Base-by-base conservation (phyloP, 2,888 invertebrate genomes). In the Brachyopa scutellaris region DNA sequence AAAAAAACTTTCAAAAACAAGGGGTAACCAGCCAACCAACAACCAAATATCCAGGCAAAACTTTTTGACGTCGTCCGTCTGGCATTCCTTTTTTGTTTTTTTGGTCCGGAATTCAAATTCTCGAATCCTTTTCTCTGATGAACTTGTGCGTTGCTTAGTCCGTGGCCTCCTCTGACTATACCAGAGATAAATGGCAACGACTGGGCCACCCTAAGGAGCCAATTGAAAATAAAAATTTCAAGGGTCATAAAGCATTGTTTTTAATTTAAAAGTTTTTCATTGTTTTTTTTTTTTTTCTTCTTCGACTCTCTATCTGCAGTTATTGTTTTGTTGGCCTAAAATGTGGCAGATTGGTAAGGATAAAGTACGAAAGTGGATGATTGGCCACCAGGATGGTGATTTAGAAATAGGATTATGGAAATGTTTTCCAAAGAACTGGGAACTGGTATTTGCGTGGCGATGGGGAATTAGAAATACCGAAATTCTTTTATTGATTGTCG, bases 141-240 rank as follows among this genome's bases (percentile, higher is more conserved):
- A 69, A 73, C 42, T 69, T 80, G 74, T 62, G 42, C 70, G 70
- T 59, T 82, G 7, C 19, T 36, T 8, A 13, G 47, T 49, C 26
- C 13, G 45, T 38, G 53, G 23, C 31, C 6, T 40, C n/a, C 15
- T 11, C 36, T 17, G 51, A 53, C 55, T 36, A 29, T 33, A 26
- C 64, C 31, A 57, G 42, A 69, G 38, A 70, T 66, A 77, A 77
- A 82, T 70, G 53, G 62, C 70, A 67, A 69, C 13, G 76, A 62
- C 64, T 67, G 33, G 49, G 49, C 62, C 49, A 51, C 15, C 47
- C 64, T 36, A 40, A 77, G 64, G 76, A 77, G 77, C 61, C 82
- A 77, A 82, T 82, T 82, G 82, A 82, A 82, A 77, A 82, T 82
- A 82, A 82, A 74, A 82, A 82, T 82, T 82, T 82, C 77, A 82